Evolutionary conservation across 2,888 invertebrate genomes (phyloP), one percentile per base, ranked within the genome.

Genomic region (Himalopsyche japonica): DNA sequence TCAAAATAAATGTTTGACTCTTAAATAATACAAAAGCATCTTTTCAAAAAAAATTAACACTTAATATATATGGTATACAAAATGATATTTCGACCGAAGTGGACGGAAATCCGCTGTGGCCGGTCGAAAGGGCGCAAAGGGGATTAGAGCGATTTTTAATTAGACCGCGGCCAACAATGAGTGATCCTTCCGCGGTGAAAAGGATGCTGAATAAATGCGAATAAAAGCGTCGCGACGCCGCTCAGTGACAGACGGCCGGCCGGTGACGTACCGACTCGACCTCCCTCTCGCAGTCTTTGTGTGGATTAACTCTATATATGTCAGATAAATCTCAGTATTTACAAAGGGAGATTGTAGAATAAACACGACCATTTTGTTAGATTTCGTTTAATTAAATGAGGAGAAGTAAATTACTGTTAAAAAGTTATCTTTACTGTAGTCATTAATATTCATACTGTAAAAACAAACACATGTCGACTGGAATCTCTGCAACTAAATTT

Each of bases 141-240:
- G 87, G 85, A 85, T 85, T 85, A 84, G 43, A 76, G 79, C 20
- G 47, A 76, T 79, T 85, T 85, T 85, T 85, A 84, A 85, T 84
- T 85, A 84, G 81, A 81, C 83, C 76, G 34, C 76, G 76, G 70
- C 79, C 79, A 76, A 83, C 85, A 80, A 82, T 82, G 83, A 80
- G 43, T 20, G 57, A 57, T 57, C 57, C 57, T 20, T 57, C 78
- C 77, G 64, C 47, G 49, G 57, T 49, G 78, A 77, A 37, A 78
- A 81, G 82, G 83, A 81, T 43, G 43, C 20, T 27, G 79, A 82
- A 79, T 64, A 79, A 49, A 34, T n/a, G 30, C 5, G 79, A 79
- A 37, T 24, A 37, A 43, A 79, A 48, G 79, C 27, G 49, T 49
- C 80, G 80, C 49, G 57, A 34, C 24, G 57, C 57, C 20, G 20